Conservation (phyloP, 1,140 invertebrate species). For the Drosophila punjabiensis region DNA sequence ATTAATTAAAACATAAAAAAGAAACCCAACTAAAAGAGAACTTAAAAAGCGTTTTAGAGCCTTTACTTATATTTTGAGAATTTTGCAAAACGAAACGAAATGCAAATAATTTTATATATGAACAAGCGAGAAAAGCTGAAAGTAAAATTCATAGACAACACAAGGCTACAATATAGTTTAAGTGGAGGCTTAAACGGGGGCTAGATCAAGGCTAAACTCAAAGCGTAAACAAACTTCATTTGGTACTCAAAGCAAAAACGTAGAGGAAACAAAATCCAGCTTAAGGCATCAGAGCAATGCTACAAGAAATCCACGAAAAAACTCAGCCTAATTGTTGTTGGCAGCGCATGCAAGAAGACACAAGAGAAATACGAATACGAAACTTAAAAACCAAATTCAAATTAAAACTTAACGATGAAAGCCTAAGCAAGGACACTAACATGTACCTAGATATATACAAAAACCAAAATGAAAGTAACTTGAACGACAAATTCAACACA, state of each 20-base stretch:
- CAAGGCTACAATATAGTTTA: slow-evolving; percentile 51
- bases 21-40: slow-evolving; percentile 54
- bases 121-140: slow-evolving; percentile 48
- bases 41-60: slow-evolving; percentile 76
- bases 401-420: slow-evolving; percentile 59
- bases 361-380: slow-evolving; percentile 31
- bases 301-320: slow-evolving; percentile 43
- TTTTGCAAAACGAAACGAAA: slow-evolving; percentile 75
- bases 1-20: slow-evolving; percentile 22
- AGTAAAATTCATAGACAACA: slow-evolving; percentile 35
- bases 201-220: slow-evolving; percentile 55
- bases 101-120: slow-evolving; percentile 79
- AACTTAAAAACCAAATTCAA: slow-evolving; percentile 44
- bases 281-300: slow-evolving; percentile 62
- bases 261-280: slow-evolving; percentile 39
- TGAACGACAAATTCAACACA: slow-evolving; percentile 64
- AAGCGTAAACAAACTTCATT: slow-evolving; percentile 29
- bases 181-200: slow-evolving; percentile 47
- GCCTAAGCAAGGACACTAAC: slow-evolving; percentile 82
- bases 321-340: slow-evolving; percentile 72
- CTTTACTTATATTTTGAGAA: slow-evolving; percentile 83
- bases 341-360: slow-evolving; percentile 61
- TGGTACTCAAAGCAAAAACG: slow-evolving; percentile 34
- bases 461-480: slow-evolving; percentile 48
- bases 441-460: slow-evolving; percentile 83